These are phyloP conservation scores for Bradypus variegatus DNA, from an alignment of 2,797 vertebrate genomes.

Conservation along the genomic window DNA sequence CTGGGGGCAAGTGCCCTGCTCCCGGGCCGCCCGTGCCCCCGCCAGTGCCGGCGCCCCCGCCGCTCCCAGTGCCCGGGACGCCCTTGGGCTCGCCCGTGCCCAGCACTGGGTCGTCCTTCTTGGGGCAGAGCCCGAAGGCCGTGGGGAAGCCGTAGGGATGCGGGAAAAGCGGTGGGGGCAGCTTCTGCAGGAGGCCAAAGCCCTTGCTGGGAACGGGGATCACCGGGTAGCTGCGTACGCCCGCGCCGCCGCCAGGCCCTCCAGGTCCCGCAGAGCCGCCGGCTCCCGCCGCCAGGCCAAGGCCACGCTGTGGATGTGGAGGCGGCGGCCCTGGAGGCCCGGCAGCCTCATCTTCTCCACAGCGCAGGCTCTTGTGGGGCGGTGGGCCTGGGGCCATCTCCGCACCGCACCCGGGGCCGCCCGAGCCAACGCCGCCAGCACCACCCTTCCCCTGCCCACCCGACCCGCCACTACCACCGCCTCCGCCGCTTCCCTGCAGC, in stretches of 20 bases:
- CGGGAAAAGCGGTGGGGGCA: slow-evolving; percentile 93
- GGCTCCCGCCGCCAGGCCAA: slow-evolving; percentile 57
- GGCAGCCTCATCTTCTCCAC: slow-evolving; percentile 62
- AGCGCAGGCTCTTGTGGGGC: slow-evolving; percentile 71
- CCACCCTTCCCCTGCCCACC: slow-evolving; percentile 52
- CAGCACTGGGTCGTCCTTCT: slow-evolving; percentile 83
- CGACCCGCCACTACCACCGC: slow-evolving; percentile 49
- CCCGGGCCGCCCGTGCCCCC: slow-evolving; percentile 52
- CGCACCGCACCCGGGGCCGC: slow-evolving; percentile 40
- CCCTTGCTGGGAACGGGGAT: slow-evolving; percentile 95
- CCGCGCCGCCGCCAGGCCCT: slow-evolving; percentile 64
- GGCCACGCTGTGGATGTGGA: slow-evolving; percentile 65
- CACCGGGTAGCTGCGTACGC: slow-evolving; percentile 87
- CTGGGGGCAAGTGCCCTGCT: slow-evolving; percentile 54
- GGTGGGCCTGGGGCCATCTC: slow-evolving; percentile 65
- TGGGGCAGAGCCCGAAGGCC: slow-evolving; percentile 89
- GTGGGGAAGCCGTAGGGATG: slow-evolving; percentile 90
- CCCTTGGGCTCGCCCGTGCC: slow-evolving; percentile 61
- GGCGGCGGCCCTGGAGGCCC: slow-evolving; percentile 67
- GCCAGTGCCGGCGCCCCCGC: slow-evolving; percentile 73
- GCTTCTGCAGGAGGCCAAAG: slow-evolving; percentile 91
- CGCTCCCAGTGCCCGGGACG: slow-evolving; percentile 57
- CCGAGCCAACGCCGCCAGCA: slow-evolving; percentile 10
- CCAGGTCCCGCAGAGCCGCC: slow-evolving; percentile 55
- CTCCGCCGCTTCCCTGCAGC: slow-evolving; percentile 71